Evolutionary conservation across 2,113 vertebrate genomes (phyloP).

Genomic region (Pseudorhombus dupliciocellatus): DNA sequence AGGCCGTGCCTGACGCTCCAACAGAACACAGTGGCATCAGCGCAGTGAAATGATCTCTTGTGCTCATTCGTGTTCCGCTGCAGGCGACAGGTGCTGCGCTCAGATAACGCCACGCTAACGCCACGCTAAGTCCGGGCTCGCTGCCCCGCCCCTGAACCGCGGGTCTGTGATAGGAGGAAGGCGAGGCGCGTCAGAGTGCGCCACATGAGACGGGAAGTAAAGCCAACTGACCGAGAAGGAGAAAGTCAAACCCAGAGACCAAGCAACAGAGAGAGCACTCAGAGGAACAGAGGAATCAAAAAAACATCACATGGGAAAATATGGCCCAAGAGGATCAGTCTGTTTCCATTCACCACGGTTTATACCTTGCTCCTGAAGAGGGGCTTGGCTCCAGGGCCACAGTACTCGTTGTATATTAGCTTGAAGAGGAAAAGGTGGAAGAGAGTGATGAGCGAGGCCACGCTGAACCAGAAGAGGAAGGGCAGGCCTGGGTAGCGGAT

Average conservation of each 20-base stretch:
- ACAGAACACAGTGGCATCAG: too few relatives aligned
- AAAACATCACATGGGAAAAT: slow-evolving; percentile 7
- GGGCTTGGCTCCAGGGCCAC: slow-evolving; percentile 94
- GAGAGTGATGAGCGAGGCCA: slow-evolving; percentile 95
- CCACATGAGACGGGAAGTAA: slow-evolving; percentile 7
- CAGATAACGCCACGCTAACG: neutral
- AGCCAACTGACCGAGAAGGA: slow-evolving; percentile 28
- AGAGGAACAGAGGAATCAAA: slow-evolving; percentile 15
- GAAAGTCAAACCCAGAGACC: slow-evolving; percentile 36
- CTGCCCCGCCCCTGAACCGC: neutral
- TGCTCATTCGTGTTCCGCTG: slow-evolving; percentile 32
- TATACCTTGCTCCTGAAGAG: slow-evolving; percentile 99
- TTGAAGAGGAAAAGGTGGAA: slow-evolving; percentile 99
- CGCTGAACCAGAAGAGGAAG: slow-evolving; percentile 98
- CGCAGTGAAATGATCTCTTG: slow-evolving; percentile 6
- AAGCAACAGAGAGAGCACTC: slow-evolving; percentile 28
- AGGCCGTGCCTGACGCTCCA: neutral
- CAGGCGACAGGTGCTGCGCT: slow-evolving; percentile 1
- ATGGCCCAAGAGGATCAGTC: slow-evolving; percentile 25
- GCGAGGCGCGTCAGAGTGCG: neutral
- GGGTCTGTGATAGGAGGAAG: neutral
- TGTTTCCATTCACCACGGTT: slow-evolving; percentile 18
- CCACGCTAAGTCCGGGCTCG: too few relatives aligned
- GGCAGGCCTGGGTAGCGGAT: slow-evolving; percentile 94
- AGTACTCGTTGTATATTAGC: slow-evolving; percentile 99